Base-by-base conservation (phyloP, 2,113 vertebrate genomes). In the Acanthisitta chloris region DNA sequence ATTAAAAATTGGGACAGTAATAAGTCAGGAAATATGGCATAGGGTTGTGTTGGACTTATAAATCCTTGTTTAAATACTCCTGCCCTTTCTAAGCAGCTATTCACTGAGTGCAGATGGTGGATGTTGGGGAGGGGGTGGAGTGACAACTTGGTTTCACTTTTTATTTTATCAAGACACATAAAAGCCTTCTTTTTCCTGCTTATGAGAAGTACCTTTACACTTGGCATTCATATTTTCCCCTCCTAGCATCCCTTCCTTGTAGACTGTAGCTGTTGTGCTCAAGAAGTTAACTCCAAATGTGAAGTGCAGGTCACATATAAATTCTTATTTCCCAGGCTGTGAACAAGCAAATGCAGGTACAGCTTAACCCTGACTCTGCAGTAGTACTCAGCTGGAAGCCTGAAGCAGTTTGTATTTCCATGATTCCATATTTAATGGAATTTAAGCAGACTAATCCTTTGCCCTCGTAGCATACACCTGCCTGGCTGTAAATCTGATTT, bases 41-140 rank as follows among this genome's bases (percentile, higher is more conserved):
- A 23, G 36, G 10, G 16, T 70, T 85, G n/a, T 40, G 25, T 11
- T 66, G 17, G 19, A 29, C 15, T 73, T 85, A 2, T 8, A 8
- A 70, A 12, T 48, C 59, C 15, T 40, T 69, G 6, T 79, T 81
- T 49, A 33, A 84, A 1, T 61, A 17, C 23, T 61, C 0, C 17
- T 82, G 31, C 43, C 11, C 29, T 85, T 51, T 52, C 16, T 52
- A 40, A 81, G 25, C 11, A 1, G 3, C 12, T 29, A 3, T 38
- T 76, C 19, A 6, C 23, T 71, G 51, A 34, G 25, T 52, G 29
- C 51, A 20, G 17, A 17, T 12, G 8, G 5, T 8, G 1, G 8
- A 1, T 58, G 10, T 15, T 49, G 6, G 2, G 7, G 7, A 3
- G 3, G 4, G 17, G 24, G 10, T n/a, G 1, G 13, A 14, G 12